Percentiles rank a stretch among this genome's conserved stretches.
phyloP scores from a whole-genome alignment of 2,113 vertebrate species.

The Notiomystis cincta region DNA sequence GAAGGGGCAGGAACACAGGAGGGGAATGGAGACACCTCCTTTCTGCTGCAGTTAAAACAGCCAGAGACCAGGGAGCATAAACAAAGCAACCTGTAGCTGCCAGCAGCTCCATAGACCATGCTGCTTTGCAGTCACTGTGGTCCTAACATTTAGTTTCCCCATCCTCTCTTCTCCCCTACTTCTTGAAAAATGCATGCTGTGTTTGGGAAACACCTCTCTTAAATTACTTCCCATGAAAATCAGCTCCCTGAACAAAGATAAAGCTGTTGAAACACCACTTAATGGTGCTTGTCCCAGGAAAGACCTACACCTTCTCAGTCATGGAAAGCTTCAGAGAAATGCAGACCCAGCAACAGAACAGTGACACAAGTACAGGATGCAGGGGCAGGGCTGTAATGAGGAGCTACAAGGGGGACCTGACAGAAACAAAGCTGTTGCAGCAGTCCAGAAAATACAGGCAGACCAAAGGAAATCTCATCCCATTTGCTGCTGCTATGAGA shows the following conservation, averaged over 20 bases:
- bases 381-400: neutral
- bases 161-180: neutral
- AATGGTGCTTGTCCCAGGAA: neutral
- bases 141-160: neutral
- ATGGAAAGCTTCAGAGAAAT: neutral
- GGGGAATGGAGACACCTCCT: neutral
- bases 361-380: neutral
- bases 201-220: neutral
- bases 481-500: neutral
- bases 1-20: fast-evolving
- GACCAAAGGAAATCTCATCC: neutral
- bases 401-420: neutral
- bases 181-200: neutral
- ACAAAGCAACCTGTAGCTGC: neutral
- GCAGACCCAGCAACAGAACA: neutral
- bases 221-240: neutral
- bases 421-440: neutral
- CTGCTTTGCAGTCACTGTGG: neutral
- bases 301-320: neutral
- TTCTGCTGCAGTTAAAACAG: neutral
- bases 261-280: neutral
- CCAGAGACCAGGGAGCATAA: neutral
- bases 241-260: neutral
- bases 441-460: neutral
- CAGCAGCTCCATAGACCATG: neutral